phyloP scores from a whole-genome alignment of 2,888 invertebrate species.

The Lepeophtheirus nordmannii region DNA sequence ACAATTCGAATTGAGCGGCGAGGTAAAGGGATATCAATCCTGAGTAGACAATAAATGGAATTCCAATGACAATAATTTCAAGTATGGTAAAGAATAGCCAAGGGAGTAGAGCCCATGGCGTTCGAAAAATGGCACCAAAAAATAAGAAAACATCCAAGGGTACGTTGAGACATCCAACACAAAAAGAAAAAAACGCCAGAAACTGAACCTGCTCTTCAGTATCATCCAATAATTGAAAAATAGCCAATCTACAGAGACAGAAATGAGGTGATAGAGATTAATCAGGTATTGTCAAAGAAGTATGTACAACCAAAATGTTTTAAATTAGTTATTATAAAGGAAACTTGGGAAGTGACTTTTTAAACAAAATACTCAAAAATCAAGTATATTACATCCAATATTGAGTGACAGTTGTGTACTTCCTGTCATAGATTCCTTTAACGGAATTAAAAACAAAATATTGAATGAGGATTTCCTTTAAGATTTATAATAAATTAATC shows the following conservation, averaged over 20 bases:
- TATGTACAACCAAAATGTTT: too few relatives aligned
- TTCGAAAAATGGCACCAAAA: not conserved
- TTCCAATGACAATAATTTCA: constrained; percentile 14
- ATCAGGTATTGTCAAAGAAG: too few relatives aligned
- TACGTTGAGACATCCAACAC: constrained; percentile 17
- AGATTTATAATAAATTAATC: not conserved
- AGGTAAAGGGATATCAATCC: constrained; percentile 12
- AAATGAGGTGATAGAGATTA: too few relatives aligned
- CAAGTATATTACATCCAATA: too few relatives aligned
- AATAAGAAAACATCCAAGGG: constrained; percentile 10
- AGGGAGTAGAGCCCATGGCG: constrained; percentile 5
- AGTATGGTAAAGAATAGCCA: constrained; percentile 16
- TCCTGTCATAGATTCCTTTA: too few relatives aligned
- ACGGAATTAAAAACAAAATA: too few relatives aligned
- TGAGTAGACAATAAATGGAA: constrained; percentile 13
- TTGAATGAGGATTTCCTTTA: not conserved
- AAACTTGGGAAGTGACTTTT: too few relatives aligned
- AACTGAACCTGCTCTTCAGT: not conserved
- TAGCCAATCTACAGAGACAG: not conserved
- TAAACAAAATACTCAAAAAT: too few relatives aligned
- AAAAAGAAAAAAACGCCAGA: constrained; percentile 9
- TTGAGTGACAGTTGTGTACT: too few relatives aligned
- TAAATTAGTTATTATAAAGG: too few relatives aligned
- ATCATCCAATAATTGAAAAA: constrained; percentile 21
- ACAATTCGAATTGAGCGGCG: constrained; percentile 11